Evolutionary conservation across 2,797 vertebrate species (phyloP), one percentile per base, ranked within the genome.

Genomic region (Melopsittacus undulatus): DNA sequence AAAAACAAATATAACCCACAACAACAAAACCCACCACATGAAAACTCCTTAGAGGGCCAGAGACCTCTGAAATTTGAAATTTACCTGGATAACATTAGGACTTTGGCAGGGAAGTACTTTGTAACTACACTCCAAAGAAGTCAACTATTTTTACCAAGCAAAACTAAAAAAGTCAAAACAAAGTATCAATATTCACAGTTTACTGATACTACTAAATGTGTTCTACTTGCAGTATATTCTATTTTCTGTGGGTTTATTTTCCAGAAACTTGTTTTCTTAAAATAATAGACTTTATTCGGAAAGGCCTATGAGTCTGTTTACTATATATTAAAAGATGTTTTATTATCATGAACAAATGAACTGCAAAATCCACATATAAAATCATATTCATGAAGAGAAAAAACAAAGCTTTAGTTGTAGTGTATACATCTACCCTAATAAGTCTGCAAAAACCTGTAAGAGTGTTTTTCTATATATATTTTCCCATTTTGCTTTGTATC

Each of bases 401-500:
- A 75, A 18, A 4, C 7, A 56, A 45, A 69, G 18, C 11, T 83
- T 49, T 29, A 32, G 4, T 4, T 52, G 62, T 62, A 56, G 20
- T 42, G n/a, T 8, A 11, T 24, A 9, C 42, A 38, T 51, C 36
- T 68, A 43, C 22, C 15, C 79, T 34, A 54, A 11, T 2, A 82
- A 43, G 7, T 40, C 64, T 57, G 10, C 13, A 77, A 88, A 86
- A 86, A 77, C 14, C 13, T 64, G 14, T 16, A 46, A 48, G 49
- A 74, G 0, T 16, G 11, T 32, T 61, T 5, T 48, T 29, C 16
- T 9, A 10, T 5, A 18, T 4, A 1, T 48, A 1, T 43, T 74
- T 36, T 26, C 5, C 6, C 10, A 5, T 21, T 70, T 74, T 52
- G 13, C 20, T 91, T 69, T 74, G 56, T 40, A 57, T n/a, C 14